These are phyloP conservation scores for Daboia siamensis DNA, from an alignment of 2,113 vertebrate species.

Conservation along the genomic window DNA sequence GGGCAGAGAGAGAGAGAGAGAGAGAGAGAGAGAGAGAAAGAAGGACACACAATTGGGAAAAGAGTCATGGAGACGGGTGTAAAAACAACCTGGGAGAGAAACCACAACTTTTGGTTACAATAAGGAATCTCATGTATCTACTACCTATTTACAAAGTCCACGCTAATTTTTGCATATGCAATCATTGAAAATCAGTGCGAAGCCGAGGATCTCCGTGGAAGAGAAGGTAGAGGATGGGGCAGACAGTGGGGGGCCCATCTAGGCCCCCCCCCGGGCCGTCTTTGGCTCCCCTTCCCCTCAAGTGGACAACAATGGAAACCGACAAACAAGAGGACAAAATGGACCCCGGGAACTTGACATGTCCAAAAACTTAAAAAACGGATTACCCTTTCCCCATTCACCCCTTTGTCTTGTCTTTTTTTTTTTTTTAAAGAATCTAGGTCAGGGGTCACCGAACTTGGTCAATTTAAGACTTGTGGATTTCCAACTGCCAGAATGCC, in stretches of 20 bases:
- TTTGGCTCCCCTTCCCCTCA: neutral
- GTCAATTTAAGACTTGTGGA: neutral
- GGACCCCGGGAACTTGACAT: neutral
- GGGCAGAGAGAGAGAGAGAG: neutral
- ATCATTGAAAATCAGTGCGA: constrained; percentile 40
- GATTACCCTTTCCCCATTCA: neutral
- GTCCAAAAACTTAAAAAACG: neutral
- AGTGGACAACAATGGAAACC: neutral
- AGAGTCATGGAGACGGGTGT: neutral
- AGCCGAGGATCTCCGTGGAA: constrained; percentile 15
- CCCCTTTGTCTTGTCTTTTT: neutral
- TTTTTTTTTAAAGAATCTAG: neutral
- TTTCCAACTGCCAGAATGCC: neutral
- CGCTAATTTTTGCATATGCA: constrained; percentile 51
- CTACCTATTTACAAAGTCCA: constrained; percentile 54
- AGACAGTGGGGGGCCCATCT: no score
- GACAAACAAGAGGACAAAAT: neutral
- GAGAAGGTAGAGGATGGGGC: neutral
- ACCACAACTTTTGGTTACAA: constrained; percentile 42
- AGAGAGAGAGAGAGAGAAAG: no score
- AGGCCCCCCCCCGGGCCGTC: neutral
- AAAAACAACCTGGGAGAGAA: constrained; percentile 27
- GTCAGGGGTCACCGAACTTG: neutral
- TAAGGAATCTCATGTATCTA: constrained; percentile 39
- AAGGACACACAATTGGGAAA: neutral